Base-by-base conservation (phyloP, 2,113 vertebrate genomes). In the Ictalurus punctatus region DNA sequence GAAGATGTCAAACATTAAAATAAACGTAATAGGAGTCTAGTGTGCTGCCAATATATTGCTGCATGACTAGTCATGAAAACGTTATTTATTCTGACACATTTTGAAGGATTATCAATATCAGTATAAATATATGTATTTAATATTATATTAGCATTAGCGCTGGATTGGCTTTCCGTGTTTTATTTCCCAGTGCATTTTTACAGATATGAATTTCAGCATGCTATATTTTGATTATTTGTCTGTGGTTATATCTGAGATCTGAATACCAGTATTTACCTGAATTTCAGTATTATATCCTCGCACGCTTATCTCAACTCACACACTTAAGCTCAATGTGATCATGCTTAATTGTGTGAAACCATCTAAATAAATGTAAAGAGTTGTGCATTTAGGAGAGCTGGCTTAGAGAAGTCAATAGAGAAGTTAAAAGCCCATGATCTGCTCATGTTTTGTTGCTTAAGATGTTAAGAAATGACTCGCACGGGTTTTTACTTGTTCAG, bases 361-460 rank as follows among this genome's bases (percentile, higher is more conserved):
- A 34, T 71, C n/a, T 17, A 34, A 16, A 63, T 63, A 30, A 30
- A n/a, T 69, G 65, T 69, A 5, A 90, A 84, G 74, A 84, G 67
- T 85, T 30, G 25, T 34, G 27, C 85, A 91, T 89, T 90, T 84
- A 91, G 82, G 30, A 65, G 19, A 69, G 52, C 59, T 58, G 76
- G 40, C 86, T 84, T 34, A 13, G 82, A 80, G 67, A 67, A 59
- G 59, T 88, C 21, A 85, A 83, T 79, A 87, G 69, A 25, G n/a
- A 52, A 61, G 79, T 44, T 85, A 19, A 59, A 81, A 37, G 54
- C 37, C 78, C 56, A 92, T 89, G 27, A 87, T 92, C 91, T 90
- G 0, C 3, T 71, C 37, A 48, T n/a, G n/a, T 58, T 58, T 58
- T 34, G 16, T 34, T 81, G 52, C 25, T 80, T n/a, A 27, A 2